Percentiles rank a stretch among this genome's conserved stretches.
Conservation (phyloP, 2,797 vertebrate species). For the Liparis tanakae region DNA sequence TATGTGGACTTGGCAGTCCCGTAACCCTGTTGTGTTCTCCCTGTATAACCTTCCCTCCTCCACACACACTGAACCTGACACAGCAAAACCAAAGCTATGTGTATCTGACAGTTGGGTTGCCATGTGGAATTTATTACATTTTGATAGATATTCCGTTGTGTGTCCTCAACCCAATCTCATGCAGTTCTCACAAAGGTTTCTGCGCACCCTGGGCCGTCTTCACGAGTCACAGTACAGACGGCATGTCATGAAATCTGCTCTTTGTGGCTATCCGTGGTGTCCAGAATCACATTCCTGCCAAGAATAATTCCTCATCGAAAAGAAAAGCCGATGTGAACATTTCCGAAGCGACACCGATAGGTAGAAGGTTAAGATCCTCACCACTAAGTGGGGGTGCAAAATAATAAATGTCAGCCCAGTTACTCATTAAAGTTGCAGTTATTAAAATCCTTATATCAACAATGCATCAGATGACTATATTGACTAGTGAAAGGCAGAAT, state of each 20-base stretch:
- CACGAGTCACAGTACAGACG: constrained; percentile 15
- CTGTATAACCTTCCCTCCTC: neutral
- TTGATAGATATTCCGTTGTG: constrained; percentile 16
- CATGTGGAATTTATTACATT: constrained; percentile 9
- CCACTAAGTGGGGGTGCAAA: neutral
- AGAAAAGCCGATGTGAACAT: neutral
- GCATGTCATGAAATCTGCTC: neutral
- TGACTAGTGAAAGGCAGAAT: too few relatives aligned
- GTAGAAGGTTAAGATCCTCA: neutral
- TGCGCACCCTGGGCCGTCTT: neutral
- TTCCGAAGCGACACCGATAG: neutral
- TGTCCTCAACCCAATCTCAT: neutral
- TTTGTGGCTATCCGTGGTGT: neutral
- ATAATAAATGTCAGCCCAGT: neutral
- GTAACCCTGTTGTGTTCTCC: constrained; percentile 17
- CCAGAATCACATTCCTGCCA: neutral
- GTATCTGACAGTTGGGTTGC: constrained; percentile 11
- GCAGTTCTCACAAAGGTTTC: neutral
- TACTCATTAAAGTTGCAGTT: neutral
- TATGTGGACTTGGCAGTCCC: constrained; percentile 32
- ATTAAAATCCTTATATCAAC: too few relatives aligned
- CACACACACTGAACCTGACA: constrained; percentile 20
- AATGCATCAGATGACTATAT: too few relatives aligned
- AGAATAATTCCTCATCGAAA: constrained; percentile 5
- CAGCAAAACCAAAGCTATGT: constrained; percentile 37